These are phyloP conservation scores for Amphipoea oculea DNA, from an alignment of 2,888 invertebrate species.

Conservation along the genomic window DNA sequence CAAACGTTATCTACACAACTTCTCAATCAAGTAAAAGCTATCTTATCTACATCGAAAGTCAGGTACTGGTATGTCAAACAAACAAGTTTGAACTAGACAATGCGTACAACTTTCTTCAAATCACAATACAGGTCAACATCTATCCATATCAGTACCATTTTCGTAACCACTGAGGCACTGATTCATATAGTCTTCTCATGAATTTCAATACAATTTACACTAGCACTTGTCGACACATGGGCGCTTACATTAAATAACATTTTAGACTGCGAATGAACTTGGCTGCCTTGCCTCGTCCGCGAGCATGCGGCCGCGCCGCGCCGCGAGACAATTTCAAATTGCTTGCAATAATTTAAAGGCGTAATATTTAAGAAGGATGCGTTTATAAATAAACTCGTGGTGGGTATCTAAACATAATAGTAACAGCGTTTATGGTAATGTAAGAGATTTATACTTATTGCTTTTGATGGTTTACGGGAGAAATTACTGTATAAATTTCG, in stretches of 20 bases:
- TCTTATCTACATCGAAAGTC: constrained; percentile 57
- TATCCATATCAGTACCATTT: constrained; percentile 51
- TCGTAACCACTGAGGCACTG: constrained; percentile 42
- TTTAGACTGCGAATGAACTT: constrained; percentile 63
- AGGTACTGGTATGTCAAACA: constrained; percentile 46
- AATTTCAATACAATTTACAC: constrained; percentile 70
- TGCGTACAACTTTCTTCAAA: constrained; percentile 49
- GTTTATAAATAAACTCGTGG: constrained; percentile 81
- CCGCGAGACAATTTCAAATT: constrained; percentile 86
- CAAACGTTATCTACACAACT: constrained; percentile 60
- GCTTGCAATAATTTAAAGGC: constrained; percentile 81
- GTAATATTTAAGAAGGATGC: constrained; percentile 80
- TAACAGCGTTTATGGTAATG: constrained; percentile 82
- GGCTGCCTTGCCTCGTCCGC: constrained; percentile 47
- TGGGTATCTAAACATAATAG: constrained; percentile 78
- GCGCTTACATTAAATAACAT: constrained; percentile 71
- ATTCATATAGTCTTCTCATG: constrained; percentile 47
- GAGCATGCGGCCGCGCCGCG: constrained; percentile 67
- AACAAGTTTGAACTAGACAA: constrained; percentile 54
- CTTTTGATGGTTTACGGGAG: constrained; percentile 73
- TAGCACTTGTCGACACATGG: constrained; percentile 73
- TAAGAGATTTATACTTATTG: constrained; percentile 81
- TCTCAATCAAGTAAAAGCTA: constrained; percentile 63
- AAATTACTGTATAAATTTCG: constrained; percentile 68
- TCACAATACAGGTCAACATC: constrained; percentile 47